Conservation (phyloP, 2,888 invertebrate genomes). For the Cordylochernes scorpioides region DNA sequence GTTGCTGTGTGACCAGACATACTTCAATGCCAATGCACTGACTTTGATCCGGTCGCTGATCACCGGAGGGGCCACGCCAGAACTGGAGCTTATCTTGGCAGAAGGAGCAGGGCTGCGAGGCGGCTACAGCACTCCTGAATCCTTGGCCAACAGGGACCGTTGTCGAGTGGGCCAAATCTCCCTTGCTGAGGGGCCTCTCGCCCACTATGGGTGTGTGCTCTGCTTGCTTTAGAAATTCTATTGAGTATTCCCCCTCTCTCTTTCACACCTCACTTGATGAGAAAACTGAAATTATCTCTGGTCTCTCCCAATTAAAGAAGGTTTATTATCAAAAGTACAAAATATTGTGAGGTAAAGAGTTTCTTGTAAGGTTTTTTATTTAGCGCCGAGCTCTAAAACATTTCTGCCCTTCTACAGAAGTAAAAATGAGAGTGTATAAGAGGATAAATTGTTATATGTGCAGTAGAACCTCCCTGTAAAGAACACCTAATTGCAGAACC, state of each 20-base stretch:
- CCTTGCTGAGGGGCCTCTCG: conserved; percentile 77
- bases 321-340: no score
- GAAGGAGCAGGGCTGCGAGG: conserved; percentile 95
- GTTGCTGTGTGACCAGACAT: conserved; percentile 41
- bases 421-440: no score
- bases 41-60: conserved; percentile 91
- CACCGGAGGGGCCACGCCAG: conserved; percentile 96
- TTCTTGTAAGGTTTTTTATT: no score
- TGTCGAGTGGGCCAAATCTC: conserved; percentile 95
- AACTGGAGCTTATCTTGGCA: conserved; percentile 88
- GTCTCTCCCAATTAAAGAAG: no score
- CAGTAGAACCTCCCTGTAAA: no score
- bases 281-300: background rate
- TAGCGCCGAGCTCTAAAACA: no score
- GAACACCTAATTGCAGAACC: no score
- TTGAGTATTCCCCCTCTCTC: no score
- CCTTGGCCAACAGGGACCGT: conserved; percentile 76
- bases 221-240: background rate
- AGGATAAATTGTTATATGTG: no score
- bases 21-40: conserved; percentile 99
- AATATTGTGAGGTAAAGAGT: no score
- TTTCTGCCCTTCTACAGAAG: no score
- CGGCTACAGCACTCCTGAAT: conserved; percentile 90
- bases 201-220: conserved; percentile 48
- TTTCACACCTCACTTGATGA: background rate